Conservation (phyloP, 2,797 vertebrate species). For the Chanos chanos region DNA sequence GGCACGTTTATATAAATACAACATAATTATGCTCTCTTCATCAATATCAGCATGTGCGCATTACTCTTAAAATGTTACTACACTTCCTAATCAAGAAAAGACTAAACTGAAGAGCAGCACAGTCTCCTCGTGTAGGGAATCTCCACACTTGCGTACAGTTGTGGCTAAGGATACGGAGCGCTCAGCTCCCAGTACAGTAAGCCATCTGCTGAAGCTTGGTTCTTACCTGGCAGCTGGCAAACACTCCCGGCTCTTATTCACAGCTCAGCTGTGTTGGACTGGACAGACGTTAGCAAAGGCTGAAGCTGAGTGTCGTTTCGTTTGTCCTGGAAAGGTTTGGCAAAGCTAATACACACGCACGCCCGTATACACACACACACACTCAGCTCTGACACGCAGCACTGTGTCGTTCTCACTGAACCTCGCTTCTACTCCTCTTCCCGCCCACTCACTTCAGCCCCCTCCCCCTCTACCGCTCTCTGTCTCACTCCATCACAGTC, state of each 20-base stretch:
- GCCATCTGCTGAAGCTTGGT: constrained; percentile 26
- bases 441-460: constrained; percentile 68
- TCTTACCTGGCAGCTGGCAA: constrained; percentile 38
- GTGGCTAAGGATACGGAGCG: no score
- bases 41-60: no score
- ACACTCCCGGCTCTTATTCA: constrained; percentile 27
- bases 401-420: constrained; percentile 31
- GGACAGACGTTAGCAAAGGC: constrained; percentile 23
- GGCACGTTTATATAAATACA: no score
- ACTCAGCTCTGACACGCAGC: constrained; percentile 37
- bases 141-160: no score
- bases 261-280: constrained; percentile 41
- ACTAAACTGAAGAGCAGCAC: no score
- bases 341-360: constrained; percentile 25
- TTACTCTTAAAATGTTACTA: no score
- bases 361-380: constrained; percentile 28
- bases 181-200: constrained; percentile 11
- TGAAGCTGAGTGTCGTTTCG: constrained; percentile 48
- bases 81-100: no score
- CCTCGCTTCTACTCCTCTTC: constrained; percentile 51
- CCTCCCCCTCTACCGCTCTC: constrained; percentile 52
- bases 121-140: no score
- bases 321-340: constrained; percentile 39
- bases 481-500: constrained; percentile 10
- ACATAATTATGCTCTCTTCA: no score